A percentile compares a stretch with the other conserved stretches of the same genome.
These are phyloP conservation scores for Myocastor coypus DNA, from an alignment of 2,113 vertebrate species.

Conservation along the genomic window DNA sequence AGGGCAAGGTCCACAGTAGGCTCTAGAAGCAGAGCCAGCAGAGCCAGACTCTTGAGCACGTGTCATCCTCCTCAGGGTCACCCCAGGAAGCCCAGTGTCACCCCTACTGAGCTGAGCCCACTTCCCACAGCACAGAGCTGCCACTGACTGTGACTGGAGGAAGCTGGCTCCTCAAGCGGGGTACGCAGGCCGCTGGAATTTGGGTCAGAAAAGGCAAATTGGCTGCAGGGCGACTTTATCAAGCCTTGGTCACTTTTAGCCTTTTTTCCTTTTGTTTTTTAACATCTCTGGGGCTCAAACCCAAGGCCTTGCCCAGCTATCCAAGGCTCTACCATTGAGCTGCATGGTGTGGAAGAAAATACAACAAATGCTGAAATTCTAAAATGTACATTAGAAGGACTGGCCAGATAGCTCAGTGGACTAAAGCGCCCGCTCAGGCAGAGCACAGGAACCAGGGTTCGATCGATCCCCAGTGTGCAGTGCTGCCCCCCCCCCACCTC, in stretches of 20 bases:
- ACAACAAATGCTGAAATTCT: not conserved
- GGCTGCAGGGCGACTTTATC: not conserved
- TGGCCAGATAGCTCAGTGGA: too few species aligned
- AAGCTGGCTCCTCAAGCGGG: not conserved
- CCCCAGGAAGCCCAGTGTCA: not conserved
- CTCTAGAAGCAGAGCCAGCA: not conserved
- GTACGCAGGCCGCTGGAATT: fast-evolving
- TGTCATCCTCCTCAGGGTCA: fast-evolving
- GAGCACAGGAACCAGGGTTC: too few species aligned
- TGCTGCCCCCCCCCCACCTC: too few species aligned
- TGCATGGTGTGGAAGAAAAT: not conserved
- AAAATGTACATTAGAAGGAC: not conserved
- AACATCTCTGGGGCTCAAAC: not conserved
- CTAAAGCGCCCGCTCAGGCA: too few species aligned
- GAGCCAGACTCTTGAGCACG: fast-evolving
- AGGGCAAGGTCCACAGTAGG: not conserved
- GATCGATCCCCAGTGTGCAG: too few species aligned
- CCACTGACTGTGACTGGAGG: fast-evolving
- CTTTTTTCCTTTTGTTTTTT: not conserved
- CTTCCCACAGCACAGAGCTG: not conserved
- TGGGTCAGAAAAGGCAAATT: not conserved
- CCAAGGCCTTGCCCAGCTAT: not conserved
- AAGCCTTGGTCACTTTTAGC: not conserved
- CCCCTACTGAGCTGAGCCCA: fast-evolving
- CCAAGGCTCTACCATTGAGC: not conserved